A percentile compares a stretch with the other conserved stretches of the same genome.
Evolutionary conservation across 2,797 vertebrate species (phyloP).

Genomic region (Todus mexicanus): DNA sequence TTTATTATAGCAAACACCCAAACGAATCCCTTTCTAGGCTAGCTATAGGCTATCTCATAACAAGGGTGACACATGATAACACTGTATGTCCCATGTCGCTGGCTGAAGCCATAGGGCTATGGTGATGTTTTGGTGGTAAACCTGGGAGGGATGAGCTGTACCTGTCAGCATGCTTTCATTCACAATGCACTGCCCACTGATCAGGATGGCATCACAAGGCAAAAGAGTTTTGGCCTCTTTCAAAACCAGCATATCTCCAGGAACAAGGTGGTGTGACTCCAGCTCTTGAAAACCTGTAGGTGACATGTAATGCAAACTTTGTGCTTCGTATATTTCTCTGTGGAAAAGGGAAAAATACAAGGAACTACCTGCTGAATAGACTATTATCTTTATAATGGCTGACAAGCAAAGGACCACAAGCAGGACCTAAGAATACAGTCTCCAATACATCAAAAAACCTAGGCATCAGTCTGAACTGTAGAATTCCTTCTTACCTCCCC

Average conservation of each 20-base stretch:
- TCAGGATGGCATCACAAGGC: conserved; percentile 77
- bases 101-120: neutral
- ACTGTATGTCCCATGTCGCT: neutral
- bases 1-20: neutral
- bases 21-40: neutral
- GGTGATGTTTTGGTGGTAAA: neutral
- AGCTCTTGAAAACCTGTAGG: conserved; percentile 66
- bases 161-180: conserved; percentile 82
- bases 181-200: conserved; percentile 73
- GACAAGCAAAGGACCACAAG: neutral
- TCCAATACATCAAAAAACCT: neutral
- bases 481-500: neutral
- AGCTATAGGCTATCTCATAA: neutral
- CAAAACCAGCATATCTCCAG: conserved; percentile 75
- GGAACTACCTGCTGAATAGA: neutral
- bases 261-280: conserved; percentile 73
- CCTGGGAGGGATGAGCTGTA: neutral
- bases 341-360: neutral
- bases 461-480: neutral
- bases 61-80: neutral
- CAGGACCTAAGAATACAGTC: neutral
- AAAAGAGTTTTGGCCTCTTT: conserved; percentile 66
- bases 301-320: neutral
- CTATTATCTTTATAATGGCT: neutral
- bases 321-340: neutral